phyloP scores from a whole-genome alignment of 2,113 vertebrate species.

The Baryphthengus martii region DNA sequence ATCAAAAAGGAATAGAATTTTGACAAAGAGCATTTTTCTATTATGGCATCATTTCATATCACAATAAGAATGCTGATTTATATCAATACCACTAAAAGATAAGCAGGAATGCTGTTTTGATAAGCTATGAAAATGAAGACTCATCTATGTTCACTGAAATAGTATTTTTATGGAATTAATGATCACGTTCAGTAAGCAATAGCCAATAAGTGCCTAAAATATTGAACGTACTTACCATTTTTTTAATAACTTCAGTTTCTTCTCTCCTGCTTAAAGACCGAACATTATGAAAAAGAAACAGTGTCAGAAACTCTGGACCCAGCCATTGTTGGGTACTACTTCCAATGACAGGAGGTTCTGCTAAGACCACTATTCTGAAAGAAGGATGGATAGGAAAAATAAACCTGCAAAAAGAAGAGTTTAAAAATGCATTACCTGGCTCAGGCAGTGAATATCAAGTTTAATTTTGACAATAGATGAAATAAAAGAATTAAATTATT shows the following conservation, averaged over 20 bases:
- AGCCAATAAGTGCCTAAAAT: not conserved
- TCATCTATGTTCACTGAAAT: not conserved
- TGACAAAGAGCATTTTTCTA: not conserved
- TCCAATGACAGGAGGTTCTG: constrained; percentile 87
- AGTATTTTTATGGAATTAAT: not conserved
- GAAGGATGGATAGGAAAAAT: constrained; percentile 91
- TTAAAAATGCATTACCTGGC: not conserved
- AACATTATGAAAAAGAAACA: constrained; percentile 92
- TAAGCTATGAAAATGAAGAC: not conserved
- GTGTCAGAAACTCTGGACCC: constrained; percentile 90
- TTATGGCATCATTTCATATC: not conserved
- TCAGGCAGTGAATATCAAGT: not conserved
- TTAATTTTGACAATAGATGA: not conserved
- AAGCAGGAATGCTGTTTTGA: not conserved
- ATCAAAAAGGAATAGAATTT: not conserved
- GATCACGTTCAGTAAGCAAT: not conserved
- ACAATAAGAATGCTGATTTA: not conserved
- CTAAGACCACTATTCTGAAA: constrained; percentile 91
- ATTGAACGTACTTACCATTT: constrained; percentile 78
- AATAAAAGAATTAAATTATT: not conserved
- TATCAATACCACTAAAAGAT: not conserved
- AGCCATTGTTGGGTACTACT: constrained; percentile 89
- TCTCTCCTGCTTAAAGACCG: constrained; percentile 81
- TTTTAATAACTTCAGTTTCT: constrained; percentile 84
- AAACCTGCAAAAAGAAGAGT: constrained; percentile 70